Conservation (phyloP, 2,888 invertebrate species). For the Patella depressa region DNA sequence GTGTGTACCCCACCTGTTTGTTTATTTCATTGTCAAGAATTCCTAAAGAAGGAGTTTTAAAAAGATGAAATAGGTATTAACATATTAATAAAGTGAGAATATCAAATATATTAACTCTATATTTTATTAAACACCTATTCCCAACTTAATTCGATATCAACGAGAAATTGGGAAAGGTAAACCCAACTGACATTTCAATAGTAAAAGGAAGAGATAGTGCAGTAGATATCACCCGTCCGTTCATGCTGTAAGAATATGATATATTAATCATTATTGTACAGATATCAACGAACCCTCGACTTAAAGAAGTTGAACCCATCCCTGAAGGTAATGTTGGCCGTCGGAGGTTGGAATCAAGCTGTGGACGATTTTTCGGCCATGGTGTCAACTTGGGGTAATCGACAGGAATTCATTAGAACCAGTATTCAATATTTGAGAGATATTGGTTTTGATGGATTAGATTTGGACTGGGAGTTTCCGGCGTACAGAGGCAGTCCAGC, state of each 20-base stretch:
- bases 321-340: slow-evolving; percentile 84
- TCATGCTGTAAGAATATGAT: not conserved
- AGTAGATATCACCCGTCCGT: too few species aligned
- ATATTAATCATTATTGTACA: not conserved
- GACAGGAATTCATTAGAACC: slow-evolving; percentile 22
- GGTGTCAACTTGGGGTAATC: slow-evolving; percentile 16
- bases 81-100: too few species aligned
- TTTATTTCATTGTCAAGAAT: too few species aligned
- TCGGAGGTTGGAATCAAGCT: slow-evolving; percentile 95
- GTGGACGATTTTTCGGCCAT: slow-evolving; percentile 73
- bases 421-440: slow-evolving; percentile 40
- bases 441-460: slow-evolving; percentile 85
- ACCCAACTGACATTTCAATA: too few species aligned
- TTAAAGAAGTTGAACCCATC: slow-evolving; percentile 71
- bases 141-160: too few species aligned
- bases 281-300: slow-evolving; percentile 22
- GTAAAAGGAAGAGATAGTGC: too few species aligned
- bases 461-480: slow-evolving; percentile 95
- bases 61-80: too few species aligned
- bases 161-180: too few species aligned
- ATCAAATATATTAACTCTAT: too few species aligned
- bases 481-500: slow-evolving; percentile 59
- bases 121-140: too few species aligned
- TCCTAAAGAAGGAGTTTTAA: too few species aligned
- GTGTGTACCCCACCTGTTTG: too few species aligned